Conservation (phyloP, 2,797 vertebrate species). For the Momotus momota region DNA sequence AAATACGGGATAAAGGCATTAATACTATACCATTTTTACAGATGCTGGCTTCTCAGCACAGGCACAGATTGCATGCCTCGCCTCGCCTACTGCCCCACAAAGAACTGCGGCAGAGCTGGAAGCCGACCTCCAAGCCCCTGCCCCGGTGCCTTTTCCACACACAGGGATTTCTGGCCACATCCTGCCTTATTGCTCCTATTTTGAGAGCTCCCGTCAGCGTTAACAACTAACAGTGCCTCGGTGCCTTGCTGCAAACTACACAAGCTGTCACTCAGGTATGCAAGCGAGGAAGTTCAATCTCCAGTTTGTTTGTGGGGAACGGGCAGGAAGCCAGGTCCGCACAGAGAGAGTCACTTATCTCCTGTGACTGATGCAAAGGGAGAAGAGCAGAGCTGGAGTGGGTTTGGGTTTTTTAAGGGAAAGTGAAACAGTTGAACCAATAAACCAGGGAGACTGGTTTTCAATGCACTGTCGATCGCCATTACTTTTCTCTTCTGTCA, state of each 20-base stretch:
- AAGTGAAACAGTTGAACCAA: neutral
- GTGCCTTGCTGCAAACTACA: neutral
- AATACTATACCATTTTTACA: neutral
- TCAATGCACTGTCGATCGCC: neutral
- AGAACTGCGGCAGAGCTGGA: neutral
- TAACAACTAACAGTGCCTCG: neutral
- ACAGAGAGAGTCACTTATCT: neutral
- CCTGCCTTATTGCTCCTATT: neutral
- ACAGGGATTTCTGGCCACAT: neutral
- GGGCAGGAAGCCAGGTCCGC: neutral
- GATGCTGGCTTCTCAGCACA: neutral
- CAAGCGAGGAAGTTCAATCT: neutral
- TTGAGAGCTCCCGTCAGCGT: neutral
- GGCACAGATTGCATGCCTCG: neutral
- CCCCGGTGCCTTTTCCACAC: neutral
- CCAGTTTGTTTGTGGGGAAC: neutral
- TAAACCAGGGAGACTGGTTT: neutral
- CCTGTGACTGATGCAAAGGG: neutral
- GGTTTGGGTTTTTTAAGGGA: neutral
- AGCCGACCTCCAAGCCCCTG: neutral
- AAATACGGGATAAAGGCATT: neutral
- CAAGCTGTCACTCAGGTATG: neutral
- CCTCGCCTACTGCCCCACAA: neutral
- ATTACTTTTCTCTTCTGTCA: neutral
- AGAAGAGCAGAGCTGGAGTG: neutral